phyloP scores from a whole-genome alignment of 2,113 vertebrate genomes.

The Misgurnus mizolepis region DNA sequence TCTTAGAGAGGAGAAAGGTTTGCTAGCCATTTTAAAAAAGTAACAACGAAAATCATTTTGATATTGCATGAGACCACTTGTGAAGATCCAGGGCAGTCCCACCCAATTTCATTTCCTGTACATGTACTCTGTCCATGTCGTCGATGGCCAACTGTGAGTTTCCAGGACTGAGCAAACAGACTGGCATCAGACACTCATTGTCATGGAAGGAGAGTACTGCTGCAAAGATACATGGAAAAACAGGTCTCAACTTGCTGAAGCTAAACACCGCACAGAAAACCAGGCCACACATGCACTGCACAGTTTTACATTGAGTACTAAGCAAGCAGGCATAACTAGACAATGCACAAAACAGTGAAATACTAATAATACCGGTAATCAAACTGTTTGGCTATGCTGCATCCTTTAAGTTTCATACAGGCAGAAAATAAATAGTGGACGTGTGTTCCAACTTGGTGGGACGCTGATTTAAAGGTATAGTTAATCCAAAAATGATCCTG shows the following conservation, averaged over 20 bases:
- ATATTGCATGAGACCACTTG: conserved; percentile 88
- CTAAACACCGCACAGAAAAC: neutral
- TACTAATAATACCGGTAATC: no score
- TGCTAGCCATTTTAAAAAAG: conserved; percentile 74
- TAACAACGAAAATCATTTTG: conserved; percentile 49
- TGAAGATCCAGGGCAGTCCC: conserved; percentile 62
- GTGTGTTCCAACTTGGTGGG: no score
- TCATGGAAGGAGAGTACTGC: conserved; percentile 99
- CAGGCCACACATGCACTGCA: neutral
- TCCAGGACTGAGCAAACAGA: conserved; percentile 73
- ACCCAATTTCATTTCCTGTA: conserved; percentile 69
- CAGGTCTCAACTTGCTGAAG: conserved; percentile 43
- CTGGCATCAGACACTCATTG: conserved; percentile 96
- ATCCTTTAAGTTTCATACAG: no score
- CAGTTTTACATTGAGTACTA: no score
- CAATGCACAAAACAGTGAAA: no score
- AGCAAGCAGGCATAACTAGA: no score
- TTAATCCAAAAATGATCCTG: no score
- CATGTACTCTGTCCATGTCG: conserved; percentile 80
- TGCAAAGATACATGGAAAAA: conserved; percentile 63
- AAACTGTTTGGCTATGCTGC: no score
- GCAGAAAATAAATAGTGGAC: no score
- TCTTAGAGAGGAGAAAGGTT: conserved; percentile 26
- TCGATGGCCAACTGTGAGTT: conserved; percentile 81
- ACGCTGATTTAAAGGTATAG: no score